These are phyloP conservation scores for Dendrophyllia cribrosa DNA, from an alignment of 64 coral and sea anemone genomes.

Conservation along the genomic window DNA sequence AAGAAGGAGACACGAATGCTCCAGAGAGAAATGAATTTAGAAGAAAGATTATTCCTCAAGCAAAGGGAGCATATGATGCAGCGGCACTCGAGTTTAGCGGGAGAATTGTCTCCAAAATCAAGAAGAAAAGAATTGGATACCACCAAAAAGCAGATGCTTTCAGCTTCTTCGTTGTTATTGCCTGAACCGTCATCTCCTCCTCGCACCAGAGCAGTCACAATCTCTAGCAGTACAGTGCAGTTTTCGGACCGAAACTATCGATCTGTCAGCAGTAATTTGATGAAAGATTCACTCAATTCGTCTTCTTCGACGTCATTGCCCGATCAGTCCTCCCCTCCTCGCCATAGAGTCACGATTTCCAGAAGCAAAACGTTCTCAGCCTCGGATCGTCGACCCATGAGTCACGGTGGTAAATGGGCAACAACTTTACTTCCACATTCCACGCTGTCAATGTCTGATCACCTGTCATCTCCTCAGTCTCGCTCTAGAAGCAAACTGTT, in stretches of 20 bases:
- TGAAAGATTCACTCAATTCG: background rate
- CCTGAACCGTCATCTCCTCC: background rate
- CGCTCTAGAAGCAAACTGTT: background rate
- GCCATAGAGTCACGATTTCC: background rate
- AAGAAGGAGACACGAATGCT: constrained; percentile 6
- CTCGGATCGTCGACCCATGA: background rate
- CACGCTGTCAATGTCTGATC: background rate
- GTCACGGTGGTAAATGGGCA: too few species aligned
- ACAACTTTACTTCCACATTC: background rate
- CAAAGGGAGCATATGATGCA: constrained; percentile 8
- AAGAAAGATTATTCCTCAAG: constrained; percentile 21
- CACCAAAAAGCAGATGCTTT: background rate
- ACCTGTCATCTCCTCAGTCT: background rate
- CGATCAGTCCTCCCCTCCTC: background rate
- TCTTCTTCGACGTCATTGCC: background rate
- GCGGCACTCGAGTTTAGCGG: background rate
- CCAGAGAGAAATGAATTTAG: constrained; percentile 12
- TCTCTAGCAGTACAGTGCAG: too few species aligned
- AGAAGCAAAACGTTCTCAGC: constrained; percentile 5
- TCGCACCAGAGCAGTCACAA: background rate
- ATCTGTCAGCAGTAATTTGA: background rate
- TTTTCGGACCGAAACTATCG: too few species aligned
- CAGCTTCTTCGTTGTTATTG: background rate
- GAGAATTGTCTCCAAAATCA: background rate
- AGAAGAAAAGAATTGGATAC: background rate